Evolutionary conservation across 2,888 invertebrate species (phyloP).

Genomic region (Agrochola litura): DNA sequence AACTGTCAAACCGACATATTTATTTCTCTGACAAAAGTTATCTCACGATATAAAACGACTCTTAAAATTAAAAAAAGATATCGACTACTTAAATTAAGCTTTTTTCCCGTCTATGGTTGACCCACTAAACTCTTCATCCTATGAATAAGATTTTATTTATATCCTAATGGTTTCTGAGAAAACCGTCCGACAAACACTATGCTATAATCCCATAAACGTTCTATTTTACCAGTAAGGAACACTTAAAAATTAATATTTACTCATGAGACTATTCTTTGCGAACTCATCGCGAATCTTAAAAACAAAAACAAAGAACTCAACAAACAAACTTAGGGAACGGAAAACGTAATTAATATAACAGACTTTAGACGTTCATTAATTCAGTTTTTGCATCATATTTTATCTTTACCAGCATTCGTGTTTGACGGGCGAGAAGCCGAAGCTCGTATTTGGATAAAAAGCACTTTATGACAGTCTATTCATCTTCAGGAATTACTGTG

Average conservation of each 20-base stretch:
- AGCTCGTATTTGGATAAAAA: slow-evolving; percentile 52
- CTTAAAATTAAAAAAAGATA: background rate
- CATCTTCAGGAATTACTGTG: slow-evolving; percentile 56
- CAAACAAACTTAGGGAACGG: slow-evolving; percentile 60
- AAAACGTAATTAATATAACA: slow-evolving; percentile 64
- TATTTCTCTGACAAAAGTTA: too few relatives aligned
- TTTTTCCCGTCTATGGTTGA: background rate
- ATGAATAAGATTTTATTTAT: background rate
- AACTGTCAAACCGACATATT: too few relatives aligned
- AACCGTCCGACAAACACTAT: background rate
- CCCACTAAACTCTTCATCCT: background rate
- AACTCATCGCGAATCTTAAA: slow-evolving; percentile 36
- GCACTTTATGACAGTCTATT: slow-evolving; percentile 58
- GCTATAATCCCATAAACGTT: background rate
- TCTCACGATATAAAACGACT: too few relatives aligned
- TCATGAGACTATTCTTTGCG: slow-evolving; percentile 37
- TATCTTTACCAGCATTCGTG: slow-evolving; percentile 59
- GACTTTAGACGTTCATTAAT: slow-evolving; percentile 66
- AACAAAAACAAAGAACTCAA: slow-evolving; percentile 57
- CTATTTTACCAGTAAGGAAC: background rate
- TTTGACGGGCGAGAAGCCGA: slow-evolving; percentile 56
- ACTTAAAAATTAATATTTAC: slow-evolving; percentile 31
- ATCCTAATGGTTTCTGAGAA: slow-evolving; percentile 4
- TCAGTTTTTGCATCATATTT: slow-evolving; percentile 69
- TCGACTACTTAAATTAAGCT: background rate